phyloP scores from a whole-genome alignment of 2,113 vertebrate species.

The Phycodurus eques region DNA sequence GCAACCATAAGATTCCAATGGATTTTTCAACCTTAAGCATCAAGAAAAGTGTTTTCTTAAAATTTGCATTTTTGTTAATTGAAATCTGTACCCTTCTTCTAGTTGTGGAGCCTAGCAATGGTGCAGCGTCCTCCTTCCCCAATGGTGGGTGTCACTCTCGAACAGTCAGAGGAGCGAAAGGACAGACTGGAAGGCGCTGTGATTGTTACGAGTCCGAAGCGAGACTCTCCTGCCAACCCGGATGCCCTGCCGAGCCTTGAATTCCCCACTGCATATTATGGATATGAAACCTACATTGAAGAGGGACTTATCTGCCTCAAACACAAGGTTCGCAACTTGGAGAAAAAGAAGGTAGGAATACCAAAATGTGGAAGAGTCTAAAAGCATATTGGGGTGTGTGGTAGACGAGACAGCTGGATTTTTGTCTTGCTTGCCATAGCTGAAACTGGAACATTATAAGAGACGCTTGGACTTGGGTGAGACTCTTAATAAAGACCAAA shows the following conservation, averaged over 20 bases:
- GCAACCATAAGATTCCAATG: no score
- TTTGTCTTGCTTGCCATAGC: constrained; percentile 55
- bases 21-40: no score
- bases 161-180: constrained; percentile 59
- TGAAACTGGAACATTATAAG: constrained; percentile 84
- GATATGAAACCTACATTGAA: constrained; percentile 90
- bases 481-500: constrained; percentile 81
- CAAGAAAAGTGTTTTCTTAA: no score
- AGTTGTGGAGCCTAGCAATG: constrained; percentile 70
- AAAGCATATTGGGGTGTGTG: background rate
- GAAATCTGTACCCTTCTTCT: background rate
- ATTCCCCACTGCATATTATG: constrained; percentile 74
- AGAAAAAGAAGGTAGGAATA: constrained; percentile 90
- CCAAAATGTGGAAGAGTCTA: background rate
- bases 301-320: constrained; percentile 94
- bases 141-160: constrained; percentile 62
- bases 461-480: constrained; percentile 77
- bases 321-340: constrained; percentile 95
- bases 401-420: background rate
- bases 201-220: background rate
- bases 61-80: background rate
- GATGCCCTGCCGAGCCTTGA: constrained; percentile 73
- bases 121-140: constrained; percentile 83
- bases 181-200: constrained; percentile 49
- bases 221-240: constrained; percentile 42